phyloP scores from a whole-genome alignment of 2,888 invertebrate species.

The Salpingus planirostris region DNA sequence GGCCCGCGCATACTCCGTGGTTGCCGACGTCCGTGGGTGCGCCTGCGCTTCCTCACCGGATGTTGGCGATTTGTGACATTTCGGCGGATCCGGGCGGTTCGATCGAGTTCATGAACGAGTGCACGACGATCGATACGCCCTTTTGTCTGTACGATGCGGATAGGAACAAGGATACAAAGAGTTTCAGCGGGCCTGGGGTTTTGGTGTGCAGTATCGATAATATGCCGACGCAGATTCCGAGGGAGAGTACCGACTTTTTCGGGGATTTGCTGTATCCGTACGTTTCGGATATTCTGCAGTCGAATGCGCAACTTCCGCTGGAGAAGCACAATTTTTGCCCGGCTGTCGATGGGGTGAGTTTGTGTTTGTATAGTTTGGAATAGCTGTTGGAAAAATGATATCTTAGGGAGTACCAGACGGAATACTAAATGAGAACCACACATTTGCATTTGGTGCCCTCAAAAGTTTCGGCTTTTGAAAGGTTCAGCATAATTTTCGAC shows the following conservation, averaged over 20 bases:
- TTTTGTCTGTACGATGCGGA: slow-evolving; percentile 99
- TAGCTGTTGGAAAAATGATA: too few relatives aligned
- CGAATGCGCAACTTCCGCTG: slow-evolving; percentile 70
- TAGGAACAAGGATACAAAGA: slow-evolving; percentile 92
- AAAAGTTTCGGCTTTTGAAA: background rate
- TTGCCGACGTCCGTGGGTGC: slow-evolving; percentile 80
- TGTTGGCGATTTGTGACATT: slow-evolving; percentile 95
- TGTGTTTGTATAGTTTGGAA: too few relatives aligned
- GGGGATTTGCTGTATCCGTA: slow-evolving; percentile 88
- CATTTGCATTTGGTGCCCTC: too few relatives aligned
- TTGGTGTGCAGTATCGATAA: slow-evolving; percentile 99
- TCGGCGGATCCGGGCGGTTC: slow-evolving; percentile 86
- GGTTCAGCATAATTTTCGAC: background rate
- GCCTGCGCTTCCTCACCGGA: slow-evolving; percentile 79
- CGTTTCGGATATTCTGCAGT: slow-evolving; percentile 76
- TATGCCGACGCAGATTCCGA: slow-evolving; percentile 98
- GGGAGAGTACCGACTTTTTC: slow-evolving; percentile 96
- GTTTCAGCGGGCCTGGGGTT: slow-evolving; percentile 94
- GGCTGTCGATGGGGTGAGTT: slow-evolving; percentile 58
- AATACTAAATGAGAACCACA: too few relatives aligned
- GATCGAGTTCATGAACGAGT: slow-evolving; percentile 99
- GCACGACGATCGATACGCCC: slow-evolving; percentile 98
- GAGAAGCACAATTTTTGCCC: slow-evolving; percentile 68
- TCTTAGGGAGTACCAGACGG: too few relatives aligned
- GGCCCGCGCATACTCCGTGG: slow-evolving; percentile 89